Percentiles rank a stretch among this genome's conserved stretches.
Evolutionary conservation across 2,797 vertebrate genomes (phyloP).

Genomic region (Anisognathus igniventris): DNA sequence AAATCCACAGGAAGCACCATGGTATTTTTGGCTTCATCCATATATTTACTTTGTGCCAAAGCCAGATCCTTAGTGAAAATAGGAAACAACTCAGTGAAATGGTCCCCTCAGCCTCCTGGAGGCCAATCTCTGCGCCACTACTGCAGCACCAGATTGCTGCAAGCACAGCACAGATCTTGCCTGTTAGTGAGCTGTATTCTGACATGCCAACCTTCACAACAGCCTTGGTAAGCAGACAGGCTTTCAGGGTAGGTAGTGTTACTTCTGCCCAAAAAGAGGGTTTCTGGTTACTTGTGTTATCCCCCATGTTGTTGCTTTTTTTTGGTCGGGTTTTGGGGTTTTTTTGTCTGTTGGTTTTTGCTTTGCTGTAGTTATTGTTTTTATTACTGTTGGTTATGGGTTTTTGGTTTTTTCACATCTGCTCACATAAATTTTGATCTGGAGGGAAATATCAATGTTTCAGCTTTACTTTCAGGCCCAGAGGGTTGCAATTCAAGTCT

Average conservation of each 20-base stretch:
- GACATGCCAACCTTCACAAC: neutral
- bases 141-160: neutral
- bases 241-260: neutral
- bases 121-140: neutral
- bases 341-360: neutral
- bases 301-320: accelerated
- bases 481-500: neutral
- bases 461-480: neutral
- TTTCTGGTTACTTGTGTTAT: neutral
- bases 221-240: neutral
- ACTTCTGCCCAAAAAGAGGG: neutral
- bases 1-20: neutral
- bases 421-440: neutral
- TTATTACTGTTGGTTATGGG: neutral
- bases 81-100: neutral
- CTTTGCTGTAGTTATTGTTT: neutral
- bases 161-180: neutral
- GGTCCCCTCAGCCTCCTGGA: neutral
- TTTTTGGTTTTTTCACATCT: accelerated
- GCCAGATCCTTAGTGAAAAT: neutral
- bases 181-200: neutral
- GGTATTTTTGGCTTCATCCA: neutral
- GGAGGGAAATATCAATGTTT: neutral
- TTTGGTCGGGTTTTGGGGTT: no score
- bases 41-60: neutral